phyloP scores from a whole-genome alignment of 2,113 vertebrate genomes.

The Poeciliopsis turrubarensis region DNA sequence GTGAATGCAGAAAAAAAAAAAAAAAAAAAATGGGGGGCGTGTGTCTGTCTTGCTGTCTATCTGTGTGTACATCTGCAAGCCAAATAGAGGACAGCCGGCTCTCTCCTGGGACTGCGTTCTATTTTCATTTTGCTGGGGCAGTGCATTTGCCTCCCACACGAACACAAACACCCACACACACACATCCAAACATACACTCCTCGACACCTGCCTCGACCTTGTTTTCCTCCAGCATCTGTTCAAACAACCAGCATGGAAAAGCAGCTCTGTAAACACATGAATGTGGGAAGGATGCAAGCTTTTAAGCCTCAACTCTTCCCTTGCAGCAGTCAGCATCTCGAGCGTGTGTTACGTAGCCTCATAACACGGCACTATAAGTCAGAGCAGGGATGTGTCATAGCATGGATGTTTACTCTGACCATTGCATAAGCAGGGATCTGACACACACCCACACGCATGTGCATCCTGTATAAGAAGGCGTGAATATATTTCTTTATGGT shows the following conservation, averaged over 20 bases:
- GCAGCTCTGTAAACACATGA: conserved; percentile 21
- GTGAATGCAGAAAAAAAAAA: not conserved
- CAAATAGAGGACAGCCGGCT: conserved; percentile 52
- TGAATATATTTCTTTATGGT: not conserved
- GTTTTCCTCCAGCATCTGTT: conserved; percentile 61
- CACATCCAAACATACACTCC: not conserved
- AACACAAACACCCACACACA: conserved; percentile 21
- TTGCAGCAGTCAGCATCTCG: conserved; percentile 26
- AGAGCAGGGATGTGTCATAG: conserved; percentile 61
- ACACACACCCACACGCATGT: conserved; percentile 15
- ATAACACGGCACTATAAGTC: conserved; percentile 50
- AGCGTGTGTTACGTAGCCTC: conserved; percentile 58
- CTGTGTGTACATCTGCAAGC: conserved; percentile 8
- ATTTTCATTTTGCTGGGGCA: conserved; percentile 51
- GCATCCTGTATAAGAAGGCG: conserved; percentile 32
- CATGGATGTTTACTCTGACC: conserved; percentile 60
- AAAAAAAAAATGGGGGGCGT: conserved; percentile 1
- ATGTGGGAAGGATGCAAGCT: conserved; percentile 8
- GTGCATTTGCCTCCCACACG: conserved; percentile 42
- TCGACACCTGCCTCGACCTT: conserved; percentile 55
- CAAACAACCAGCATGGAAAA: conserved; percentile 45
- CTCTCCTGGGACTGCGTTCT: conserved; percentile 48
- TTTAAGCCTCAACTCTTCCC: conserved; percentile 24
- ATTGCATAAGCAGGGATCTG: conserved; percentile 58
- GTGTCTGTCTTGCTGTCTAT: conserved; percentile 17